phyloP scores from a whole-genome alignment of 2,113 vertebrate species.

The Elaphurus davidianus region DNA sequence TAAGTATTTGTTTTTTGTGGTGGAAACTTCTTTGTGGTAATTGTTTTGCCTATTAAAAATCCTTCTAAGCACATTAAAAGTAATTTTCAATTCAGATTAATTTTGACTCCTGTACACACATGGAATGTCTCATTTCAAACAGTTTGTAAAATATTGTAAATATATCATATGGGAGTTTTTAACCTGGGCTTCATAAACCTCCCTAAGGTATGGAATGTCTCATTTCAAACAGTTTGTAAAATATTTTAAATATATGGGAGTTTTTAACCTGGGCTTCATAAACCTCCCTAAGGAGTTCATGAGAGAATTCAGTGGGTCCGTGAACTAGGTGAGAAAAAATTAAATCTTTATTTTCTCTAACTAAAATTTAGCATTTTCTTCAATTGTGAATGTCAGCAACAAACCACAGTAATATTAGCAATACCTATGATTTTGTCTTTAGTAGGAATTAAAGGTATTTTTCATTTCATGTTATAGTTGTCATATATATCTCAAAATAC shows the following conservation, averaged over 20 bases:
- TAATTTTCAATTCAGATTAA: not conserved
- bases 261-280: not conserved
- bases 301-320: not conserved
- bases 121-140: not conserved
- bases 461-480: not conserved
- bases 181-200: not conserved
- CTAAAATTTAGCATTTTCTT: conserved; percentile 7
- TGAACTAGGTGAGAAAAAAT: not conserved
- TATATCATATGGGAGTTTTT: not conserved
- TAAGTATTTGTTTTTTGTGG: conserved; percentile 75
- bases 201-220: not conserved
- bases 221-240: not conserved
- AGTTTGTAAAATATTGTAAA: not conserved
- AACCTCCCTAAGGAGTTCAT: not conserved
- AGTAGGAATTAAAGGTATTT: not conserved
- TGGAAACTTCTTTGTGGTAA: not conserved
- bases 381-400: not conserved
- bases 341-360: conserved; percentile 25
- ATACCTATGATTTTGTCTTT: not conserved
- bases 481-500: conserved; percentile 11
- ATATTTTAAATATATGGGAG: not conserved
- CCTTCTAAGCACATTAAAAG: not conserved
- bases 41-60: conserved; percentile 18
- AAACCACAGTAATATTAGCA: not conserved
- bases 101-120: not conserved